These are phyloP conservation scores for Chelonus formosanus DNA, from an alignment of 2,888 invertebrate species.

Conservation along the genomic window DNA sequence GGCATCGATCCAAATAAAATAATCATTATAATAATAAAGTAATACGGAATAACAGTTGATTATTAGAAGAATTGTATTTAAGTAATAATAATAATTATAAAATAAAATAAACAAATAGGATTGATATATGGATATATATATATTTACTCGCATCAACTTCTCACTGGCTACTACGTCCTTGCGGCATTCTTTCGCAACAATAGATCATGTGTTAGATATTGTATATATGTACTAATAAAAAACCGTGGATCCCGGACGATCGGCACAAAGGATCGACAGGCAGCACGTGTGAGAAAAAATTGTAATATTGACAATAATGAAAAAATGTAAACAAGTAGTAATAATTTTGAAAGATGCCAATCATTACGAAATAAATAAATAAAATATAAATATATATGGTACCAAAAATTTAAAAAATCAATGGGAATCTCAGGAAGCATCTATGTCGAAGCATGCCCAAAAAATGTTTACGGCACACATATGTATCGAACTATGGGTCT, in stretches of 20 bases:
- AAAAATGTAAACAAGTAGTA: slow-evolving; percentile 18
- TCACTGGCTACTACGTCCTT: slow-evolving; percentile 38
- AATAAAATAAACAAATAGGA: slow-evolving; percentile 26
- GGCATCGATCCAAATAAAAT: no score
- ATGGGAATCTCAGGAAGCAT: slow-evolving; percentile 56
- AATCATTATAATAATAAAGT: no score
- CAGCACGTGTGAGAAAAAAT: slow-evolving; percentile 27
- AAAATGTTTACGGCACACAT: slow-evolving; percentile 61
- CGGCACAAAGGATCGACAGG: slow-evolving; percentile 38
- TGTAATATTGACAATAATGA: background rate
- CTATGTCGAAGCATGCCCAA: slow-evolving; percentile 64
- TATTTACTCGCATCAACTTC: slow-evolving; percentile 38
- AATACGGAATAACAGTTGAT: no score
- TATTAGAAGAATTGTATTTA: background rate
- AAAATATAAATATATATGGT: slow-evolving; percentile 37
- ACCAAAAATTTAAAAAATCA: slow-evolving; percentile 42
- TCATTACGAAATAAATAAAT: slow-evolving; percentile 43
- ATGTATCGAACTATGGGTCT: slow-evolving; percentile 46
- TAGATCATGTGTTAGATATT: background rate
- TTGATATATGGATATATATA: slow-evolving; percentile 21
- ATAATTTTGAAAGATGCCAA: slow-evolving; percentile 63
- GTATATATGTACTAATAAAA: no score
- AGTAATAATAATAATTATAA: slow-evolving; percentile 33
- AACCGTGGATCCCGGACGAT: slow-evolving; percentile 12
- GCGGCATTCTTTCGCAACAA: slow-evolving; percentile 37